Percentiles rank a stretch among this genome's conserved stretches.
Evolutionary conservation across 2,888 invertebrate genomes (phyloP).

Genomic region (Pyralis farinalis): DNA sequence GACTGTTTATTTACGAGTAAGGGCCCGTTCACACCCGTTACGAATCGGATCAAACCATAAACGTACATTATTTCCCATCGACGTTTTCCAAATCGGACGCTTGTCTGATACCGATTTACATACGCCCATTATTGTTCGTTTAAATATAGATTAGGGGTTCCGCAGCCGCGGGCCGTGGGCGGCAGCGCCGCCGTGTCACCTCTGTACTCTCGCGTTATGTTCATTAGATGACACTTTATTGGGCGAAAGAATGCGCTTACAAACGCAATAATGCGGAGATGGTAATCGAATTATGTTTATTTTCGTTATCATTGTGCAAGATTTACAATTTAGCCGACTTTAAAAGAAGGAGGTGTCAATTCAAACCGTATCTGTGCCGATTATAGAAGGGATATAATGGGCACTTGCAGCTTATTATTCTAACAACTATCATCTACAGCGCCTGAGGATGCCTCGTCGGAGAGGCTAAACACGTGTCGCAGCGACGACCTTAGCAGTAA

Average conservation of each 20-base stretch:
- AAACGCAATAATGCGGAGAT: not conserved
- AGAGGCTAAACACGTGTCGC: no score
- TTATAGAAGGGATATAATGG: no score
- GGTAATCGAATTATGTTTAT: not conserved
- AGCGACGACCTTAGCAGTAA: no score
- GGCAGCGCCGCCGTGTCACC: not conserved
- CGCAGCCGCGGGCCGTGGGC: not conserved
- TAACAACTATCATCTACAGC: no score
- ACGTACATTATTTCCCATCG: conserved; percentile 31
- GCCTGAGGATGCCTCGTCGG: no score
- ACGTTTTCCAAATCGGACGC: conserved; percentile 18
- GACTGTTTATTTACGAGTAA: conserved; percentile 47
- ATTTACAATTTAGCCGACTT: no score
- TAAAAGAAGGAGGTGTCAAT: no score
- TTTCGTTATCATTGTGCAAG: not conserved
- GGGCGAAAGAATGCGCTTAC: not conserved
- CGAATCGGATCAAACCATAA: conserved; percentile 44
- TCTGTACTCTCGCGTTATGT: not conserved
- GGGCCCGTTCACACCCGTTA: conserved; percentile 37
- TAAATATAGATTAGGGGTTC: not conserved
- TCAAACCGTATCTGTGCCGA: no score
- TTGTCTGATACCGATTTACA: conserved; percentile 1
- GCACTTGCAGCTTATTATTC: no score
- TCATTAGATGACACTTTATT: not conserved
- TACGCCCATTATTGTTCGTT: not conserved